These are phyloP conservation scores for Catagonus wagneri DNA, from an alignment of 2,113 vertebrate genomes.

Conservation along the genomic window DNA sequence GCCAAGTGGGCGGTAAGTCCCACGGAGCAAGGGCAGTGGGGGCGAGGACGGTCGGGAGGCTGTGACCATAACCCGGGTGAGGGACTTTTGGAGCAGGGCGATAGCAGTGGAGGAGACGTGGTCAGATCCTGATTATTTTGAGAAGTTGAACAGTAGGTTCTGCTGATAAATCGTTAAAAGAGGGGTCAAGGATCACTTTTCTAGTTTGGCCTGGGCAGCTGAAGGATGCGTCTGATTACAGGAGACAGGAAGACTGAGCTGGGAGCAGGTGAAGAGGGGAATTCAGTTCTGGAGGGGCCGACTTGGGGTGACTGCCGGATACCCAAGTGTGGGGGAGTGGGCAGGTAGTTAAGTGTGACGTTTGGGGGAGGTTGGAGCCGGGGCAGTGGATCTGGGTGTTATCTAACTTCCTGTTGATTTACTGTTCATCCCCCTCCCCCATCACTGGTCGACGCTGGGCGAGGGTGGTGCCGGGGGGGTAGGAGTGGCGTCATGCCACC, in stretches of 20 bases:
- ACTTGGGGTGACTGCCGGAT: no score
- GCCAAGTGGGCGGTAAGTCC: neutral
- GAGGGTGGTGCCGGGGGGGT: neutral
- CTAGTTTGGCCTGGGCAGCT: neutral
- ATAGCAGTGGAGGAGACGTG: neutral
- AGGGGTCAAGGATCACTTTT: neutral
- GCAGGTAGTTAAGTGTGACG: neutral
- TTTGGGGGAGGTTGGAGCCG: neutral
- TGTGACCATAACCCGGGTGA: neutral
- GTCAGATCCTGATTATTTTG: neutral
- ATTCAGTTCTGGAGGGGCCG: neutral
- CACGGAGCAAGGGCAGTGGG: neutral
- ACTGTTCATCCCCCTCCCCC: rapidly evolving
- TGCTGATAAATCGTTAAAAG: neutral
- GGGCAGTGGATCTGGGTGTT: rapidly evolving
- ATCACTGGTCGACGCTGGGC: neutral
- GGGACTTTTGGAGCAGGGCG: neutral
- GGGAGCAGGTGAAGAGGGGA: neutral
- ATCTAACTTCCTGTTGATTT: neutral
- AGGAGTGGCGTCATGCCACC: neutral
- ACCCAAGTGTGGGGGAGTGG: neutral
- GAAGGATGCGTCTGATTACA: neutral
- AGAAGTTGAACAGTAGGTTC: neutral
- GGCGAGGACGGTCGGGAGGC: neutral
- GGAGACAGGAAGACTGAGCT: neutral